Evolutionary conservation across 2,888 invertebrate genomes (phyloP), one percentile per base, ranked within the genome.

Genomic region (Hypercompe scribonia): DNA sequence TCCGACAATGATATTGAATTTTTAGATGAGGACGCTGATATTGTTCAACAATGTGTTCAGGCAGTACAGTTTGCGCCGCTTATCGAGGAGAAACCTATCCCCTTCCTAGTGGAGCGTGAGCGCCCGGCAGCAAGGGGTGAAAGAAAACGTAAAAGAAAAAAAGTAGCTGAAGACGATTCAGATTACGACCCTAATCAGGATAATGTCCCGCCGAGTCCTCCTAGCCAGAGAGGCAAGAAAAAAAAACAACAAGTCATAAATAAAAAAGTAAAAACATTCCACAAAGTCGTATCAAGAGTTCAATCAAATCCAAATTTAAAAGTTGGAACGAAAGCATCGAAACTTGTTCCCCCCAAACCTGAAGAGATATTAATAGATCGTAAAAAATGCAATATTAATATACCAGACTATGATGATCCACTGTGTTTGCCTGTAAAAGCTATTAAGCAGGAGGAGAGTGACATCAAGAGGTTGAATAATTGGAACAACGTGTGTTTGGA

Each of bases 21-120:
- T 82, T 86, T 95, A n/a, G 95, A 95, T 75, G 95, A 95, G 83
- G 95, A 95, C 69, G 95, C 91, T 7, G 95, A 95, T 28, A 90
- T 95, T 4, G 93, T 95, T 7, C 92, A 94, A 76, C 93, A 94
- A 81, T 95, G 91, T 76, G 92, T 95, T 0, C 91, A 91, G 79
- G 78, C 78, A n/a, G 58, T 63, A 58, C 66, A 77, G 39, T 70
- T 74, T 50, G 71, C 77, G 39, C n/a, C 24, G n/a, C 66, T 73
- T 61, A 65, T 80, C 34, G 73, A 80, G 61, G 74, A 73, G 33
- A 76, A 77, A 54, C 71, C 71, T 70, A 67, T 83, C 13, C 83
- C 89, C 18, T 74, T 91, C 33, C 83, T 92, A 1, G 85, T 91
- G 0, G 90, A 92, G 76, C 84, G 91, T n/a, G 76, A 77, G 61